A percentile compares a stretch with the other conserved stretches of the same genome.
These are phyloP conservation scores for Eospalax fontanierii DNA, from an alignment of 2,797 vertebrate species.

Conservation along the genomic window DNA sequence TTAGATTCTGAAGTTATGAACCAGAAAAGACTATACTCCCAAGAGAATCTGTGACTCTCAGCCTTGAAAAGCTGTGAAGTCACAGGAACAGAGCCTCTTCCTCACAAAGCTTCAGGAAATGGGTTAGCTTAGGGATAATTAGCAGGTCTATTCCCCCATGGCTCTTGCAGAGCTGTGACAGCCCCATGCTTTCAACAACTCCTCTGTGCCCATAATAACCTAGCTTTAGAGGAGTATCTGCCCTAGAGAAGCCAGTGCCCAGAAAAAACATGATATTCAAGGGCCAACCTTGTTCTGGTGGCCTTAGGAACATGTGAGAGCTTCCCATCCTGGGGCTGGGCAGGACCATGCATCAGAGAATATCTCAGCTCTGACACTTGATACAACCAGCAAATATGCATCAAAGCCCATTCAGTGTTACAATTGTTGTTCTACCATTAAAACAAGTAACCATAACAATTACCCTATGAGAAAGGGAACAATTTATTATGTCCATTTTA, in stretches of 20 bases:
- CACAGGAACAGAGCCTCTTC: background rate
- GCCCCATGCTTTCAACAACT: background rate
- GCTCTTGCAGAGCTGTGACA: background rate
- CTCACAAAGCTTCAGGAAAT: background rate
- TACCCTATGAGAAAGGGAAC: background rate
- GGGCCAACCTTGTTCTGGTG: background rate
- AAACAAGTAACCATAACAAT: conserved; percentile 1
- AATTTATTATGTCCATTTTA: background rate
- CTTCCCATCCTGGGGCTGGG: background rate
- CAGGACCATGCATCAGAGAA: background rate
- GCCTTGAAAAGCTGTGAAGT: background rate
- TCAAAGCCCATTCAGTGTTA: background rate
- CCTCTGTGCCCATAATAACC: background rate
- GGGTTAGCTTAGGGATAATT: background rate
- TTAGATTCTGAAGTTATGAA: background rate
- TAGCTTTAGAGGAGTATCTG: background rate
- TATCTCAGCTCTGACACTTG: background rate
- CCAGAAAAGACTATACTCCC: background rate
- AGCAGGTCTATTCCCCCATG: background rate
- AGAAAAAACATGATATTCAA: background rate
- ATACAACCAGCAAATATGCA: background rate
- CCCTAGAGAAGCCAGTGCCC: background rate
- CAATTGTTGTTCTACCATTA: background rate
- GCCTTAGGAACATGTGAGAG: background rate
- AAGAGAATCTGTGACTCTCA: background rate